These are phyloP conservation scores for Dasyprocta punctata DNA, from an alignment of 2,113 vertebrate genomes.

Conservation along the genomic window DNA sequence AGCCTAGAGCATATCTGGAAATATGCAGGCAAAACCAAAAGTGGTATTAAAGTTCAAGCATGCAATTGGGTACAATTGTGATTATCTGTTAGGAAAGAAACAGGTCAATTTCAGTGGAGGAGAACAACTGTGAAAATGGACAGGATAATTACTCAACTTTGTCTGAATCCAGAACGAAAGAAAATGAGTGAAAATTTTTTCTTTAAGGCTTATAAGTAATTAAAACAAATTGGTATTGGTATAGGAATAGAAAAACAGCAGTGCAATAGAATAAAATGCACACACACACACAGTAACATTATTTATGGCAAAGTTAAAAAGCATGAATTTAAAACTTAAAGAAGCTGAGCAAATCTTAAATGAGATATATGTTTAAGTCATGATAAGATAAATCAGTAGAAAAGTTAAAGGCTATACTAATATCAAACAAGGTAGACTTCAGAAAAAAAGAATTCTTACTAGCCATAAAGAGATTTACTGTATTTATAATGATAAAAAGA, in stretches of 20 bases:
- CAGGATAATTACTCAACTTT: not conserved
- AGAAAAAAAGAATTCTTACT: not conserved
- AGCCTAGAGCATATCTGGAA: not conserved
- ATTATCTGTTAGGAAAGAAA: not conserved
- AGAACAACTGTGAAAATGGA: not conserved
- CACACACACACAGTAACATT: not conserved
- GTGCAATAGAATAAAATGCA: not conserved
- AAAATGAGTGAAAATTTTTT: not conserved
- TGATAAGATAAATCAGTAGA: not conserved
- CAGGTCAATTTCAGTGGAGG: not conserved
- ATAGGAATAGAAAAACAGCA: not conserved
- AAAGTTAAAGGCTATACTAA: not conserved
- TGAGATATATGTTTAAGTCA: not conserved
- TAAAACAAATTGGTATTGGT: not conserved
- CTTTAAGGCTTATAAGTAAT: not conserved
- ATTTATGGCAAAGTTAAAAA: not conserved
- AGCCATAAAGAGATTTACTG: not conserved
- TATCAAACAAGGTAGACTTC: not conserved
- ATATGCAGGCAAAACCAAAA: not conserved
- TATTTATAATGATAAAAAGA: not conserved
- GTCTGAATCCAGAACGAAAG: not conserved
- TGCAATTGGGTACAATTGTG: not conserved
- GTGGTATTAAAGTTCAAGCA: not conserved
- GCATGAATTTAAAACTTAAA: not conserved
- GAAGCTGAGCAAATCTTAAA: not conserved